phyloP scores from a whole-genome alignment of 2,888 invertebrate genomes.

The Drosophila mayaguana region DNA sequence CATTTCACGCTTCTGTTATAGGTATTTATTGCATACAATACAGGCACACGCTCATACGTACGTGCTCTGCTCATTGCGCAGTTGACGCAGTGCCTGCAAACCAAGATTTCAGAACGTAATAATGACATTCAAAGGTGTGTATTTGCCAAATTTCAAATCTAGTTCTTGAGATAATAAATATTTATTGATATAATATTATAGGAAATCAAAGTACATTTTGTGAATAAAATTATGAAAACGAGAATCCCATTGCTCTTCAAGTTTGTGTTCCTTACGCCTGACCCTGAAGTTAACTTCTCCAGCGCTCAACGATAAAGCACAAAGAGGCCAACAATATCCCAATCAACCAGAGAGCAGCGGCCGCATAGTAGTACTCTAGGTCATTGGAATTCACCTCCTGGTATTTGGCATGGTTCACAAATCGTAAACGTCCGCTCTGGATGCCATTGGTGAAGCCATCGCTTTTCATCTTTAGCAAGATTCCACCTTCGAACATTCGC shows the following conservation, averaged over 20 bases:
- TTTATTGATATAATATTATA: no score
- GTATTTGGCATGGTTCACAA: conserved; percentile 41
- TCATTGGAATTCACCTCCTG: conserved; percentile 59
- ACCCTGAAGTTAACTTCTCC: neutral
- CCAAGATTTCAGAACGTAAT: no score
- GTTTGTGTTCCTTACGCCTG: neutral
- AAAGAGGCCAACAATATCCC: conserved; percentile 45
- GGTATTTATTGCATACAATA: no score
- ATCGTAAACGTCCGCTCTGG: conserved; percentile 52
- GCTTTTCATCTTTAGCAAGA: conserved; percentile 58
- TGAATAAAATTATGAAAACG: no score
- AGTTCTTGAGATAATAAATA: no score
- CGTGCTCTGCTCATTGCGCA: no score
- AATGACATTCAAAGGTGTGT: no score
- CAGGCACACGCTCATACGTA: no score
- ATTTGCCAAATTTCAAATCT: no score
- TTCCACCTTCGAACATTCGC: conserved; percentile 62
- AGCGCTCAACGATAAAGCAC: conserved; percentile 42
- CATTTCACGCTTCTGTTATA: no score
- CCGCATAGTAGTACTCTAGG: conserved; percentile 58
- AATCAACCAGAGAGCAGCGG: conserved; percentile 39
- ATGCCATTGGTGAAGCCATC: conserved; percentile 67
- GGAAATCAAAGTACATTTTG: no score
- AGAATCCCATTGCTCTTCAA: neutral
- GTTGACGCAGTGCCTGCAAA: no score